phyloP scores from a whole-genome alignment of 2,113 vertebrate genomes.

The Nothoprocta perdicaria region DNA sequence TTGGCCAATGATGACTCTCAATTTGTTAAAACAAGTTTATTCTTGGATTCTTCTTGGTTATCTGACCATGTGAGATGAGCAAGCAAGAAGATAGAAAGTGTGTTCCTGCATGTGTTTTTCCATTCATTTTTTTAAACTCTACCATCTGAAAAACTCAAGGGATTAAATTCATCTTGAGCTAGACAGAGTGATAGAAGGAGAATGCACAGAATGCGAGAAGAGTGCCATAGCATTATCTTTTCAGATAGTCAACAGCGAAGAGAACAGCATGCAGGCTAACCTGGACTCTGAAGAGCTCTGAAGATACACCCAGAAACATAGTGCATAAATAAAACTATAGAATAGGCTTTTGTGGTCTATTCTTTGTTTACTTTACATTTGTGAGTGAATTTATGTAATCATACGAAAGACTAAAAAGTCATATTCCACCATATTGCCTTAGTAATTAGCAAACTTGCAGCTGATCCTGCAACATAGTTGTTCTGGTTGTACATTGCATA shows the following conservation, averaged over 20 bases:
- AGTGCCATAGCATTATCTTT: background rate
- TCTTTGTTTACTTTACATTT: constrained; percentile 40
- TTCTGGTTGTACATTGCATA: constrained; percentile 38
- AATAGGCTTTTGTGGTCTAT: background rate
- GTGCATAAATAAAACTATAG: background rate
- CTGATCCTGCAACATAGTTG: constrained; percentile 20
- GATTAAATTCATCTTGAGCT: background rate
- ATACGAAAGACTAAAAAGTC: background rate
- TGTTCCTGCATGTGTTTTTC: background rate
- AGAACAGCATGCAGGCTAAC: accelerated
- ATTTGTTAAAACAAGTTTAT: background rate
- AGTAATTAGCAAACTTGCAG: background rate
- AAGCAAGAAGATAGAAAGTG: background rate
- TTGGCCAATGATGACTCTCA: background rate
- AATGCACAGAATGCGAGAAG: background rate
- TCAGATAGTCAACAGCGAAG: background rate
- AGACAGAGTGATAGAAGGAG: background rate
- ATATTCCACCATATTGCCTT: constrained; percentile 1
- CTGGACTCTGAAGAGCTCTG: background rate
- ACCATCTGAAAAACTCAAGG: background rate
- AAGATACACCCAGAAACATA: background rate
- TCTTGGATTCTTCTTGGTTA: background rate
- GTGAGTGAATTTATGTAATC: background rate
- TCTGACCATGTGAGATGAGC: background rate
- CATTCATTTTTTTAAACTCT: background rate